Base-by-base conservation (phyloP, 2,888 invertebrate species). In the Pseudococcus longispinus region DNA sequence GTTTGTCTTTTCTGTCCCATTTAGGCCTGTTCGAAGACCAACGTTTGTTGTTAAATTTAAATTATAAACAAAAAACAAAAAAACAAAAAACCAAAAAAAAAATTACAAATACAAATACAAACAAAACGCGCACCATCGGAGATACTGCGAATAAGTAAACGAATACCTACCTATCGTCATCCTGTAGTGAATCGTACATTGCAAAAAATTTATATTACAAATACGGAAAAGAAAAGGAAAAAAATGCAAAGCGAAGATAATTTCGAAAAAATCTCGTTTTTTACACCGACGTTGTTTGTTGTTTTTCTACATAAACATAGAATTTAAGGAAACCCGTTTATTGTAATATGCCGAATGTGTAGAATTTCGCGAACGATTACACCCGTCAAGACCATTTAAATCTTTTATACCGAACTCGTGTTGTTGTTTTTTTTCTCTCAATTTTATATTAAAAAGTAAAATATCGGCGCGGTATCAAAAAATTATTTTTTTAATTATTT, bases 41-140 rank as follows among this genome's bases (percentile, higher is more conserved):
- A 80, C 77, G 77, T 80, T 37, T 80, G 77, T 80, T 80, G 42
- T 80, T 80, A 80, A 80, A 80, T 80, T 37, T 42, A 80, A 74
- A 37, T 37, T 37, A 80, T 80, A 80, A 4, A 18, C 20, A 37
- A 15, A 74, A 32, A 32, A 74, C 29, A 32, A 18, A 15, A 26
- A 29, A 70, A 74, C 15, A 70, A 11, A 70, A 70, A 70, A 26
- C 26, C 13, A 26, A 70, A 70, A 26, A 55, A 55, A 55, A 55
- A 8, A 26, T 23, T n/a, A n/a, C n/a, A n/a, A n/a, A 65, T 37
- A 37, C 37, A 37, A 37, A 2, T 37, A 37, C 8, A 26, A 65
- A 65, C 3, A 29, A 70, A 70, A 70, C 29, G 70, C 70, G 60
- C 60, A 60, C 9, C 60, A 70, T 70, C 70, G 70, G 29, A 70